Conservation (phyloP, 2,888 invertebrate genomes). For the Acrobasis suavella region DNA sequence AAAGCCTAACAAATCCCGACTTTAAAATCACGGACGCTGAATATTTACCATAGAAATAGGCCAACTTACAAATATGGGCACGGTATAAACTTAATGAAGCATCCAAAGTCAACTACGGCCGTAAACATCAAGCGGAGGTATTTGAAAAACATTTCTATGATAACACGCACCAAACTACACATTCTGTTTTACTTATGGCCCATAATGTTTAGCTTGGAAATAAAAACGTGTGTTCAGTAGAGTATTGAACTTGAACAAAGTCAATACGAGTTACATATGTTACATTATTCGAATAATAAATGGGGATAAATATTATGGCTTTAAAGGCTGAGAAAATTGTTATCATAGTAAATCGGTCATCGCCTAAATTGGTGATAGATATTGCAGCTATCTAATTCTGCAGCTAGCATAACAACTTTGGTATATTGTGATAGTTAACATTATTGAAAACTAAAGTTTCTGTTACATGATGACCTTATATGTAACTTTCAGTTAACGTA, state of each 20-base stretch:
- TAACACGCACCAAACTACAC: constrained; percentile 44
- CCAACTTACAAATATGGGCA: constrained; percentile 50
- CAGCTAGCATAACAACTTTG: no score
- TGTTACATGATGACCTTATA: no score
- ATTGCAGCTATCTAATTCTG: not conserved
- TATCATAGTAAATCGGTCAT: not conserved
- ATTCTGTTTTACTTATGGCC: constrained; percentile 39
- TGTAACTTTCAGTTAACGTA: no score
- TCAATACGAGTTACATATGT: constrained; percentile 15
- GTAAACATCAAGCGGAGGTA: constrained; percentile 47
- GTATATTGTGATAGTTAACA: no score
- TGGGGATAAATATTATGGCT: not conserved
- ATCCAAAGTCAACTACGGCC: constrained; percentile 54
- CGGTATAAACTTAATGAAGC: constrained; percentile 67
- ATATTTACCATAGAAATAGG: constrained; percentile 24
- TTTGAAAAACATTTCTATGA: constrained; percentile 56
- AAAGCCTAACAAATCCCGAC: not conserved
- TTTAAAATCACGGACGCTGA: not conserved
- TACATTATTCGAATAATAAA: constrained; percentile 1
- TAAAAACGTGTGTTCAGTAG: constrained; percentile 29
- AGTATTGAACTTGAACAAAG: constrained; percentile 27
- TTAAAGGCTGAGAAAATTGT: not conserved
- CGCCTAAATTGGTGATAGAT: not conserved
- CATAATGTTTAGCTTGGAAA: constrained; percentile 31
- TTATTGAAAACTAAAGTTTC: no score